These are phyloP conservation scores for Calephelis virginiensis DNA, from an alignment of 1,140 invertebrate genomes.

Conservation along the genomic window DNA sequence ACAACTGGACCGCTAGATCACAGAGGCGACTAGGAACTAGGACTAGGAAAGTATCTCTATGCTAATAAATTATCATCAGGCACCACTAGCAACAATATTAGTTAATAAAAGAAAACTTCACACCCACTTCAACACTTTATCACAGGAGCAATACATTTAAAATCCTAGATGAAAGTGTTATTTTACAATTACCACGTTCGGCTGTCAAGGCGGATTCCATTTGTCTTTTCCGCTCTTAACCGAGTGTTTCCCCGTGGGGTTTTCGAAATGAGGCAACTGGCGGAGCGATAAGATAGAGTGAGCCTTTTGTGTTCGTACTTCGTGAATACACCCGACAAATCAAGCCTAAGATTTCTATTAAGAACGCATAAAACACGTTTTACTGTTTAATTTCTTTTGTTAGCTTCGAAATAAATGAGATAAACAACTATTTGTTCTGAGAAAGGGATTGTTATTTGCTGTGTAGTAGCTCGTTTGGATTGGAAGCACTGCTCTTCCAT, in stretches of 20 bases:
- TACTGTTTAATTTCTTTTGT: conserved; percentile 18
- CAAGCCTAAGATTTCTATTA: conserved; percentile 19
- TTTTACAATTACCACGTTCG: conserved; percentile 44
- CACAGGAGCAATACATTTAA: not conserved
- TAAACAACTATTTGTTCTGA: too few relatives aligned
- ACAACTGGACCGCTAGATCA: too few relatives aligned
- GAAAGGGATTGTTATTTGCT: too few relatives aligned
- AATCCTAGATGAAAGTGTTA: conserved; percentile 19
- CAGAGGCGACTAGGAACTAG: too few relatives aligned
- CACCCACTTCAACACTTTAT: conserved; percentile 1
- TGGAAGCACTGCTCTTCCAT: too few relatives aligned
- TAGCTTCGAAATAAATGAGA: not conserved
- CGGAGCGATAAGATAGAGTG: conserved; percentile 59
- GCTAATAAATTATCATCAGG: not conserved
- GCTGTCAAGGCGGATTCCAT: conserved; percentile 49
- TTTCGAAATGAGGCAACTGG: conserved; percentile 58
- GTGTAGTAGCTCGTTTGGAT: too few relatives aligned
- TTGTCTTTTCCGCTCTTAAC: conserved; percentile 50
- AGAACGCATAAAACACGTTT: conserved; percentile 18
- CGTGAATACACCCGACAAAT: conserved; percentile 40
- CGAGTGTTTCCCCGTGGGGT: conserved; percentile 57
- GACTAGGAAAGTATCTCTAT: too few relatives aligned
- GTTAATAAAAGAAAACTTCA: not conserved
- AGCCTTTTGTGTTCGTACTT: conserved; percentile 56
- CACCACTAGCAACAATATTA: not conserved